Conservation (phyloP, 1,140 invertebrate genomes). For the Leptopilina clavipes region DNA sequence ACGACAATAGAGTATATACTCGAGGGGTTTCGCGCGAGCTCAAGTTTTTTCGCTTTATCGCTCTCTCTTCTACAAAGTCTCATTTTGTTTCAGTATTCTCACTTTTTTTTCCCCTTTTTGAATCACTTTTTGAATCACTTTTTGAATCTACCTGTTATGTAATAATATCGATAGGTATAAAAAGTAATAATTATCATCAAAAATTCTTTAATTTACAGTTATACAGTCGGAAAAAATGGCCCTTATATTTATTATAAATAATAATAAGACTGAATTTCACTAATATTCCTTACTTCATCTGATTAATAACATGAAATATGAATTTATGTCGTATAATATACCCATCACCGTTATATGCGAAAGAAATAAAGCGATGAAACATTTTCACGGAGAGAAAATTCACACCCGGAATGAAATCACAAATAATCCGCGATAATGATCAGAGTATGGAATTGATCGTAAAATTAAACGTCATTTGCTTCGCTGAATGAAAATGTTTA, state of each 20-base stretch:
- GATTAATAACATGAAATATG: neutral
- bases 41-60: conserved; percentile 31
- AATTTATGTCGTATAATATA: neutral
- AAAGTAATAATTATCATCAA: too few species aligned
- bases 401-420: neutral
- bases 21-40: neutral
- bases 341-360: neutral
- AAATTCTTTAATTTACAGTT: too few species aligned
- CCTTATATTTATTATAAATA: too few species aligned
- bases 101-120: neutral
- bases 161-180: too few species aligned
- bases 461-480: conserved; percentile 19
- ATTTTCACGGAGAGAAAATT: neutral
- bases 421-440: neutral
- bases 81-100: conserved; percentile 12
- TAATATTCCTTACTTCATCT: conserved; percentile 3
- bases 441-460: conserved; percentile 9
- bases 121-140: neutral
- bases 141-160: neutral
- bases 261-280: too few species aligned
- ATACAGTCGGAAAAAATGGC: too few species aligned
- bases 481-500: conserved; percentile 22
- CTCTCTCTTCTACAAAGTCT: neutral
- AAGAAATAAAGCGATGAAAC: conserved; percentile 20
- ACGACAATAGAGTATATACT: conserved; percentile 15